Conservation (phyloP, 2,888 invertebrate species). For the Elmis aenea region DNA sequence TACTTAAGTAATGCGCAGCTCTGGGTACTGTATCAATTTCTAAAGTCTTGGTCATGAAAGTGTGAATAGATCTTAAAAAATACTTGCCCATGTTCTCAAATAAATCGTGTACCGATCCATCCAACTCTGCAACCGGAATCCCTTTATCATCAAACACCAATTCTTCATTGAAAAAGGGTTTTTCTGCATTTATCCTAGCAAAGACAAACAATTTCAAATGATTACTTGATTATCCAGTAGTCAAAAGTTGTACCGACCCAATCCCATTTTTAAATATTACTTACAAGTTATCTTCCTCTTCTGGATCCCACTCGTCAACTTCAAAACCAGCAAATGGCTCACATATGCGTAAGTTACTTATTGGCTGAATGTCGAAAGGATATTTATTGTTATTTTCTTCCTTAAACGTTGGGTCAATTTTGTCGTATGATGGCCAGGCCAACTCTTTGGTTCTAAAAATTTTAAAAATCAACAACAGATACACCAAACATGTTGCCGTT, state of each 20-base stretch:
- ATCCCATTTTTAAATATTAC: no score
- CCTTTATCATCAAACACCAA: slow-evolving; percentile 33
- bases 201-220: no score
- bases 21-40: no score
- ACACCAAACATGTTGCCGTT: no score
- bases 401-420: slow-evolving; percentile 15
- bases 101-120: slow-evolving; percentile 44
- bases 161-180: slow-evolving; percentile 10
- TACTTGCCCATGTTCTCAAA: slow-evolving; percentile 11
- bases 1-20: no score
- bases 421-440: slow-evolving; percentile 12
- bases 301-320: slow-evolving; percentile 34
- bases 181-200: no score
- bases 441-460: slow-evolving; percentile 11
- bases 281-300: slow-evolving; percentile 32
- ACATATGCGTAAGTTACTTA: slow-evolving; percentile 50
- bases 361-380: slow-evolving; percentile 29
- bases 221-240: no score
- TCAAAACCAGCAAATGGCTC: slow-evolving; percentile 52
- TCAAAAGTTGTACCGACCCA: no score
- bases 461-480: no score
- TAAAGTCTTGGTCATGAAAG: no score
- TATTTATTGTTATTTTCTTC: slow-evolving; percentile 37
- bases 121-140: slow-evolving; percentile 37
- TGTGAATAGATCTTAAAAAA: no score